Base-by-base conservation (phyloP, 1,140 invertebrate genomes). In the Brachionus sp. region DNA sequence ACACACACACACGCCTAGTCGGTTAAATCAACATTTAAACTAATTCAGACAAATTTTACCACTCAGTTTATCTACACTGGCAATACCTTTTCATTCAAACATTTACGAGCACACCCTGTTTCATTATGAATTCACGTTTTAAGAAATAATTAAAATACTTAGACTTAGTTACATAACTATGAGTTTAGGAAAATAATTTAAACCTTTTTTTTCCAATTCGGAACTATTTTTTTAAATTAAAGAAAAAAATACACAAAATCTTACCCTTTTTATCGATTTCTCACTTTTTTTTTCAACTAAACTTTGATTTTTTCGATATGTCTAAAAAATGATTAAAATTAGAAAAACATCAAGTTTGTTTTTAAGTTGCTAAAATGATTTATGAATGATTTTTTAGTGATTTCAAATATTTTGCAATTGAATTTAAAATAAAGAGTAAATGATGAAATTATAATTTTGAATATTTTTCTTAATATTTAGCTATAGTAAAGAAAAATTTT, bases 311-410 rank as follows among this genome's bases (percentile, higher is more conserved):
- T 57, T 57, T 57, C 16, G 19, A n/a, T 57, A 5, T 57, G 16
- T 57, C 50, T 57, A 57, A 57, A 57, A 57, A 57, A 57, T 57
- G 50, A 57, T 57, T 57, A 57, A 57, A 57, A 57, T 19, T 57
- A 57, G 50, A 19, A 9, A 57, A 16, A 23, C 19, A 57, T 23
- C n/a, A n/a, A 57, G 16, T 57, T 23, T 57, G 50, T 9, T 9
- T 42, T 5, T 57, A 25, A 57, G 19, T 5, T 19, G 16, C 19
- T 9, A n/a, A 57, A 57, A 57, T 57, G 50, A 57, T 23, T 9
- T 19, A 19, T 23, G 50, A 57, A 19, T 57, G 50, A 57, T 57
- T 57, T 16, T 57, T 57, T 57, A 57, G 50, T 57, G 50, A 57
- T 57, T 6, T 7, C 50, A 57, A 16, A 57, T 57, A 57, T 57